These are phyloP conservation scores for Aphelinus atriplicis DNA, from an alignment of 1,140 invertebrate species.

Conservation along the genomic window DNA sequence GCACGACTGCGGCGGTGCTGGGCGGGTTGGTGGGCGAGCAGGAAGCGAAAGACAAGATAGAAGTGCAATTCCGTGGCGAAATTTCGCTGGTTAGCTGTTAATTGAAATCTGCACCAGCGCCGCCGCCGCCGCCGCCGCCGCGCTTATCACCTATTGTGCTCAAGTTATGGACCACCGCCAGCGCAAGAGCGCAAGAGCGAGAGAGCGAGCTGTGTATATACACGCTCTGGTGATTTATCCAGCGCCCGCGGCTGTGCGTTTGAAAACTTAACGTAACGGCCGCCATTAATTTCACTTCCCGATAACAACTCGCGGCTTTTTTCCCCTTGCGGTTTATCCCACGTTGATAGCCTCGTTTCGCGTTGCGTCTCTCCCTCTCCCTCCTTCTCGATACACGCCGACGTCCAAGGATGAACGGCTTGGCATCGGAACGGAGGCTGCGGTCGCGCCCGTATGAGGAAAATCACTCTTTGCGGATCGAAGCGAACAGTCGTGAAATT, in stretches of 20 bases:
- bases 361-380: too few relatives aligned
- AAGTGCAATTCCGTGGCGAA: constrained; percentile 37
- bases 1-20: neutral
- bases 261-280: constrained; percentile 27
- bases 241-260: neutral
- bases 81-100: constrained; percentile 38
- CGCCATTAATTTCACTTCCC: constrained; percentile 14
- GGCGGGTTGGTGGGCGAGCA: neutral
- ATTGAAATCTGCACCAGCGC: constrained; percentile 36
- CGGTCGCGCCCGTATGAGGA: too few relatives aligned
- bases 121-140: neutral
- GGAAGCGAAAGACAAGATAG: constrained; percentile 36
- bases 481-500: too few relatives aligned
- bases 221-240: constrained; percentile 18
- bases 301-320: neutral
- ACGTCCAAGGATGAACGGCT: too few relatives aligned
- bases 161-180: constrained; percentile 31
- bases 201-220: constrained; percentile 6
- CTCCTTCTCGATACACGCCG: too few relatives aligned
- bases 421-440: too few relatives aligned
- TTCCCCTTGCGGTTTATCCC: too few relatives aligned
- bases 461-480: too few relatives aligned
- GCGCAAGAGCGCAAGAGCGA: too few relatives aligned
- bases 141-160: constrained; percentile 34
- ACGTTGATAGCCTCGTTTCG: too few relatives aligned